Evolutionary conservation across 2,888 invertebrate species (phyloP).

Genomic region (Monopis laevigella): DNA sequence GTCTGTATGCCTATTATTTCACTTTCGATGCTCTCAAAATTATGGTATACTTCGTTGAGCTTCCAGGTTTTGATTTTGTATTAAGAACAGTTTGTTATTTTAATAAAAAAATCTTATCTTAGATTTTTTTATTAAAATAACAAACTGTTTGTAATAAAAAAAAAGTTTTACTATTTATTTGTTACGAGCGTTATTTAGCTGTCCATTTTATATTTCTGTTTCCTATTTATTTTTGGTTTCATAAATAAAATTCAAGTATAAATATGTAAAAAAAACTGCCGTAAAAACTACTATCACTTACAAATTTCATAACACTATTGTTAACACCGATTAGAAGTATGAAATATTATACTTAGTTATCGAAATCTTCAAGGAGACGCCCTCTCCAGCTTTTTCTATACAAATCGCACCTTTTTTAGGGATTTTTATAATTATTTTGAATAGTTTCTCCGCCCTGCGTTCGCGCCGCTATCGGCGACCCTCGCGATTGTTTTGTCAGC

Average conservation of each 20-base stretch:
- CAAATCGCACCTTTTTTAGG: slow-evolving; percentile 39
- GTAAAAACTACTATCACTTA: slow-evolving; percentile 48
- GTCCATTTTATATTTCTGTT: too few relatives aligned
- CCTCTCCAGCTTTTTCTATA: slow-evolving; percentile 33
- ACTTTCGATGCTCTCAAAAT: slow-evolving; percentile 1
- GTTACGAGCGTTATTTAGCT: too few relatives aligned
- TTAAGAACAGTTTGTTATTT: too few relatives aligned
- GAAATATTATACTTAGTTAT: slow-evolving; percentile 51
- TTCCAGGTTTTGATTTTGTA: too few relatives aligned
- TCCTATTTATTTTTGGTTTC: too few relatives aligned
- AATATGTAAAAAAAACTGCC: too few relatives aligned
- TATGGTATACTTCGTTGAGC: too few relatives aligned
- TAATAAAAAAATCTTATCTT: too few relatives aligned
- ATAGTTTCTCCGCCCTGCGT: slow-evolving; percentile 51
- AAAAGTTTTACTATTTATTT: too few relatives aligned
- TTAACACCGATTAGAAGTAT: slow-evolving; percentile 57
- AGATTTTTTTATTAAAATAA: too few relatives aligned
- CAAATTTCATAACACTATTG: slow-evolving; percentile 48
- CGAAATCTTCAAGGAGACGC: slow-evolving; percentile 29
- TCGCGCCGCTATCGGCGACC: slow-evolving; percentile 44
- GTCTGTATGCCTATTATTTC: background rate
- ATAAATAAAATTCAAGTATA: too few relatives aligned
- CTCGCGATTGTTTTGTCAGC: slow-evolving; percentile 62
- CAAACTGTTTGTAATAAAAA: too few relatives aligned
- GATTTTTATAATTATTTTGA: slow-evolving; percentile 52